Evolutionary conservation across 2,888 invertebrate species (phyloP).

Genomic region (Urechis unicinctus): DNA sequence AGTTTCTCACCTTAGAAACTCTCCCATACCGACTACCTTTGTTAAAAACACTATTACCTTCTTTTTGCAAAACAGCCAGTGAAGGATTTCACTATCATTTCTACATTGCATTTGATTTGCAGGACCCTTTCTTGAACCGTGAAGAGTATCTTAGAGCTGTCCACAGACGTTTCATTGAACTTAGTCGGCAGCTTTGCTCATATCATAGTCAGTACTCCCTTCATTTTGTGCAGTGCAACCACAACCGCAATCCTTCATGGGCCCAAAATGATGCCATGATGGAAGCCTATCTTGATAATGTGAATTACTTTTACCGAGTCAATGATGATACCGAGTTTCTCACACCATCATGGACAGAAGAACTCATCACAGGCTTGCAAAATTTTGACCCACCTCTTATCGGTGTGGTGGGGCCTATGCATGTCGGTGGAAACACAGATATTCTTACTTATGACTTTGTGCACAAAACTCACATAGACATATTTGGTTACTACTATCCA

Average conservation of each 20-base stretch:
- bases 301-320: slow-evolving; percentile 16
- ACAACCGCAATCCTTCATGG: slow-evolving; percentile 21
- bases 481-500: slow-evolving; percentile 21
- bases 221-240: slow-evolving; percentile 18
- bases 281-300: slow-evolving; percentile 20
- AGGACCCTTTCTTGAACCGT: slow-evolving; percentile 12
- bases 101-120: slow-evolving; percentile 19
- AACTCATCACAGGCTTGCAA: slow-evolving; percentile 10
- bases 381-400: slow-evolving; percentile 16
- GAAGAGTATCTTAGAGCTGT: slow-evolving; percentile 1
- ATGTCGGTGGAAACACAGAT: slow-evolving; percentile 19
- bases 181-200: neutral
- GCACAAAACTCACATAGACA: slow-evolving; percentile 20
- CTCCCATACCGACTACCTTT: slow-evolving; percentile 65
- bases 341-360: slow-evolving; percentile 16
- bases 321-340: slow-evolving; percentile 17
- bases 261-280: slow-evolving; percentile 27
- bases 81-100: slow-evolving; percentile 16
- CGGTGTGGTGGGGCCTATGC: slow-evolving; percentile 22
- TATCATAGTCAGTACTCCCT: slow-evolving; percentile 1
- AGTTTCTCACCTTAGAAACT: slow-evolving; percentile 86
- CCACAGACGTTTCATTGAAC: neutral
- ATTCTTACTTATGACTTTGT: slow-evolving; percentile 24
- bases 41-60: neutral
- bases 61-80: slow-evolving; percentile 19